Evolutionary conservation across 53 echinoderm and acorn worm species (phyloP).

Genomic region (Holothuria leucospilota): DNA sequence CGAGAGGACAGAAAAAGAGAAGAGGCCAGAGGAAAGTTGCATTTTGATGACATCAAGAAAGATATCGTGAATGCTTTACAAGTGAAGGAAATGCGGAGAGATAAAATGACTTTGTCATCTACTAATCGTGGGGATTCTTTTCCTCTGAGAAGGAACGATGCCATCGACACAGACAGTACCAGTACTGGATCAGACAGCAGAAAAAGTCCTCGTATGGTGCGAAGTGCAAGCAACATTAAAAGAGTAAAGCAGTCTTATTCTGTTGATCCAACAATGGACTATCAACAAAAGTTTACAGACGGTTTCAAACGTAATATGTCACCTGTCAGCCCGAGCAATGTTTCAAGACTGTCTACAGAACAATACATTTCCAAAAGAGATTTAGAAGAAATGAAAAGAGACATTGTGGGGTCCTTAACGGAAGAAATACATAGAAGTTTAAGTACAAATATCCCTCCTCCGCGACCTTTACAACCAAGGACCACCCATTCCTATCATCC

Average conservation of each 20-base stretch:
- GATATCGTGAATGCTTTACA: constrained; percentile 63
- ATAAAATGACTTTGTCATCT: neutral
- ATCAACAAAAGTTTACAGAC: neutral
- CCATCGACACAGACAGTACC: constrained; percentile 26
- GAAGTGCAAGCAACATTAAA: neutral
- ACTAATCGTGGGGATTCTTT: neutral
- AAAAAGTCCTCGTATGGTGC: neutral
- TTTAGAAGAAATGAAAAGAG: constrained; percentile 67
- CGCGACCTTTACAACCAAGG: neutral
- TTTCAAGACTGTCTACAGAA: neutral
- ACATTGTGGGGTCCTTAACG: constrained; percentile 66
- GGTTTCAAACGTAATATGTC: neutral
- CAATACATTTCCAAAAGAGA: constrained; percentile 57
- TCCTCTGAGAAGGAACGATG: constrained; percentile 1
- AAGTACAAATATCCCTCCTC: neutral
- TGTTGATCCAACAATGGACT: neutral
- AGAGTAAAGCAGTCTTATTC: neutral
- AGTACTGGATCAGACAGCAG: neutral
- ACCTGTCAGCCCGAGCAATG: neutral
- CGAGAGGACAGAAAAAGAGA: constrained; percentile 94
- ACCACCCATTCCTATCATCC: neutral
- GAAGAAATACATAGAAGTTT: constrained; percentile 43
- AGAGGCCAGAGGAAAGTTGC: constrained; percentile 73
- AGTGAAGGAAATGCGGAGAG: neutral
- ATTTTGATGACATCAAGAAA: constrained; percentile 80